Percentiles rank a stretch among this genome's conserved stretches.
Conservation (phyloP, 1,140 invertebrate species). For the Lasaia peninsularis region DNA sequence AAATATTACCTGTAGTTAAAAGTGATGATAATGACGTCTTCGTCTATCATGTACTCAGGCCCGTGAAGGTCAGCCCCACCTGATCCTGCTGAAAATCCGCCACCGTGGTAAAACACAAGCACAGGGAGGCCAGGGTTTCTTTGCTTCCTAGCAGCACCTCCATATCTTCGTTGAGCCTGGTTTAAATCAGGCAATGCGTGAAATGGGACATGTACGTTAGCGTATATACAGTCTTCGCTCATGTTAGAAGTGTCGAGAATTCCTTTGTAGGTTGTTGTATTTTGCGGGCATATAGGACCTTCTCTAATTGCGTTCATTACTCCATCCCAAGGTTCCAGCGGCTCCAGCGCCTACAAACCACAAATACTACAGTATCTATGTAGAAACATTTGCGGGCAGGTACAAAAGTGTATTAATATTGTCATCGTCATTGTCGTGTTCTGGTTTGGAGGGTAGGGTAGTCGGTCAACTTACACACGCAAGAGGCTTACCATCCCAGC, state of each 20-base stretch:
- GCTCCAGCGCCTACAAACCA: constrained; percentile 75
- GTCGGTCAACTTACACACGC: too few species aligned
- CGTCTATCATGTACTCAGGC: constrained; percentile 80
- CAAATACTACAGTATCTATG: background rate
- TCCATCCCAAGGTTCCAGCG: constrained; percentile 77
- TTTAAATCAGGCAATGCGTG: constrained; percentile 27
- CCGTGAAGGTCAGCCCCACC: constrained; percentile 77
- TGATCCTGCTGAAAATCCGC: constrained; percentile 81
- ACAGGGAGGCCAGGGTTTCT: constrained; percentile 75
- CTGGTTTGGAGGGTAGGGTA: too few species aligned
- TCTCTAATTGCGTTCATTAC: constrained; percentile 74
- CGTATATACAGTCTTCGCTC: constrained; percentile 49
- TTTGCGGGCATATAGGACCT: constrained; percentile 75
- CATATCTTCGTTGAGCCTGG: background rate
- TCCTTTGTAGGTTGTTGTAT: constrained; percentile 38
- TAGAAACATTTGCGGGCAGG: background rate
- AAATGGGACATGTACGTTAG: constrained; percentile 48
- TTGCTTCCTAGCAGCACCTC: background rate
- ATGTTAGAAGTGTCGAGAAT: constrained; percentile 31
- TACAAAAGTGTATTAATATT: background rate
- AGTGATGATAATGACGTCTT: constrained; percentile 82
- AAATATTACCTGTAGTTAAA: constrained; percentile 79
- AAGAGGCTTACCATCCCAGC: too few species aligned
- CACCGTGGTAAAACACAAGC: constrained; percentile 85
- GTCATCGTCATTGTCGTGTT: background rate